Evolutionary conservation across 1,140 invertebrate genomes (phyloP), one percentile per base, ranked within the genome.

Genomic region (Saccostrea echinata): DNA sequence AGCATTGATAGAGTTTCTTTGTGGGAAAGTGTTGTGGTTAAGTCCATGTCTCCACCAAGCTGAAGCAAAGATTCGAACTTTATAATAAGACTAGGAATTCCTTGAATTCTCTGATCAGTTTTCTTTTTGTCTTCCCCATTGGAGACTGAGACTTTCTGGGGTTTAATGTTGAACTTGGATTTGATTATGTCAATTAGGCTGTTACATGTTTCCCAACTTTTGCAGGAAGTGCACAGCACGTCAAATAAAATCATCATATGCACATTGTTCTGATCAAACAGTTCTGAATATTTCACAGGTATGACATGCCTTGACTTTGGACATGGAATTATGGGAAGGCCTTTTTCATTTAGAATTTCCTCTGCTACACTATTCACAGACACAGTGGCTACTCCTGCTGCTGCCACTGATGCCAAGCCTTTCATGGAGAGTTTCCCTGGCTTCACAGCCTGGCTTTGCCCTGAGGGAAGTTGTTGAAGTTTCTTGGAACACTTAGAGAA

Each of bases 361-460:
- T 94, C 93, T 76, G 92, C 92, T 52, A 93, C 88, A 86, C 90
- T 91, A 8, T 92, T 89, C 1, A 94, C 86, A 52, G 91, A 91
- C 21, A 92, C 93, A 16, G 93, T 91, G 16, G 93, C 93, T 21
- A 93, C 90, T 11, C 92, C 94, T 27, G 92, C 93, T 81, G 93
- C 92, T 55, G 93, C 93, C 12, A 92, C 93, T 71, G 85, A 93
- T 27, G 90, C 91, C 4, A 94, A 76, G 30, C 91, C 90, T 84
- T 92, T 91, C 64, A 94, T 90, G 53, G 90, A 92, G 4, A 90
- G 55, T 68, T 91, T 90, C 21, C 91, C 91, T 18, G 90, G 88
- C 71, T 90, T 91, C 1, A 53, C n/a, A 33, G 51, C 18, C 13
- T 57, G 35, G 16, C 61, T 57, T 27, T 52, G 53, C 33, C 85